Percentiles rank a stretch among this genome's conserved stretches.
These are phyloP conservation scores for Ramazzottius varieornatus DNA, from an alignment of 2,888 invertebrate genomes.

Conservation along the genomic window DNA sequence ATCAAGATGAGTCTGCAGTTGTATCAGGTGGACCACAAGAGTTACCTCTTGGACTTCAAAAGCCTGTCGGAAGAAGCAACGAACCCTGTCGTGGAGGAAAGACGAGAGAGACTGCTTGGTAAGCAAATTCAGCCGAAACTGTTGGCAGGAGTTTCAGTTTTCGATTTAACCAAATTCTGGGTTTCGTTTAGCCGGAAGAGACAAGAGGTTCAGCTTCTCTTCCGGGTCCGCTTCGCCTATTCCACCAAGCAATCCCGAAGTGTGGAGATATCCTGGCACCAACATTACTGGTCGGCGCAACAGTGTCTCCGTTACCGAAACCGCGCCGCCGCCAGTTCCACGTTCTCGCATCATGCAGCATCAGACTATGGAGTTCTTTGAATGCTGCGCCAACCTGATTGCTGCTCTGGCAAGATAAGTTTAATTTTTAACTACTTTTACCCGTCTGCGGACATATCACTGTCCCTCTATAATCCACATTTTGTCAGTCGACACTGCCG, in stretches of 20 bases:
- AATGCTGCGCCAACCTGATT: slow-evolving; percentile 96
- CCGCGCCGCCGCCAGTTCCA: neutral
- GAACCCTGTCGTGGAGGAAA: slow-evolving; percentile 8
- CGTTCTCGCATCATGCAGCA: slow-evolving; percentile 27
- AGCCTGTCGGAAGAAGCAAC: slow-evolving; percentile 31
- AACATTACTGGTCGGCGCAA: neutral
- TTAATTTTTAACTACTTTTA: neutral
- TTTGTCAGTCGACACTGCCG: too few species aligned
- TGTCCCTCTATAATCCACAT: too few species aligned
- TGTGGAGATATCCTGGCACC: slow-evolving; percentile 3
- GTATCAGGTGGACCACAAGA: slow-evolving; percentile 95
- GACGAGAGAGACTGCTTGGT: slow-evolving; percentile 13
- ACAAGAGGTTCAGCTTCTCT: neutral
- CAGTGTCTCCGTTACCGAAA: neutral
- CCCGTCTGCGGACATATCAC: too few species aligned
- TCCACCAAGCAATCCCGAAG: neutral
- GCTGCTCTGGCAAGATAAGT: slow-evolving; percentile 69
- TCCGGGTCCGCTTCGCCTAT: neutral
- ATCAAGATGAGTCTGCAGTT: slow-evolving; percentile 86
- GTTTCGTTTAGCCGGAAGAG: neutral
- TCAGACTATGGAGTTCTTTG: slow-evolving; percentile 98
- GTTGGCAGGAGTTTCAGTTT: too few species aligned
- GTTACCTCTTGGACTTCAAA: slow-evolving; percentile 88
- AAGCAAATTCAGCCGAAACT: neutral
- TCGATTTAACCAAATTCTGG: neutral